Conservation (phyloP, 1,140 invertebrate genomes). For the Caerostris extrusa region DNA sequence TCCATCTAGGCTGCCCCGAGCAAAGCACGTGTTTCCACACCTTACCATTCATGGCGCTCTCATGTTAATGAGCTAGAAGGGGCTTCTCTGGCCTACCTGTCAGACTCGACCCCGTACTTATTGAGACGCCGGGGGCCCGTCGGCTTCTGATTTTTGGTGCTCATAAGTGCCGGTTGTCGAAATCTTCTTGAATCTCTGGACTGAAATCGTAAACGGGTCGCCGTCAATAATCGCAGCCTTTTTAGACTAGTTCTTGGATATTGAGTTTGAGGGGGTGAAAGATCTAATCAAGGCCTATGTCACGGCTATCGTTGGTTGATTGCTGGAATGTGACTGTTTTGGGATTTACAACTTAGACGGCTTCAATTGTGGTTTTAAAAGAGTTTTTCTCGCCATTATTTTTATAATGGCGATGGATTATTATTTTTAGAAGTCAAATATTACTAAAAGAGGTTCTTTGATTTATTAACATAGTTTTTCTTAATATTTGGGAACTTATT, state of each 20-base stretch:
- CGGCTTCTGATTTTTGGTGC: constrained; percentile 29
- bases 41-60: constrained; percentile 1
- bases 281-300: neutral
- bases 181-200: constrained; percentile 15
- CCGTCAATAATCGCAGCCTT: constrained; percentile 13
- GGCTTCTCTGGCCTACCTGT: constrained; percentile 22
- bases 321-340: neutral
- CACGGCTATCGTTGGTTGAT: neutral
- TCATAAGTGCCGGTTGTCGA: constrained; percentile 44
- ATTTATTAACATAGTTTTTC: too few species aligned
- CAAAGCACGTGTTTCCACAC: constrained; percentile 62
- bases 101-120: constrained; percentile 8
- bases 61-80: constrained; percentile 38
- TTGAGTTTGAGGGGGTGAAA: constrained; percentile 12
- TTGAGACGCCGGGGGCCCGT: constrained; percentile 15
- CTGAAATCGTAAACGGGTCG: constrained; percentile 42
- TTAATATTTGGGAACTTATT: too few species aligned
- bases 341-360: too few species aligned
- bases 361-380: too few species aligned
- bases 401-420: too few species aligned
- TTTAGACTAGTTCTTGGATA: neutral
- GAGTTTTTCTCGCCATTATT: too few species aligned
- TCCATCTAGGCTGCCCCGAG: neutral
- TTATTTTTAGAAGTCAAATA: too few species aligned
- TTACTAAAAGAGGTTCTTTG: too few species aligned